Base-by-base conservation (phyloP, 2,888 invertebrate species). In the Heliconius charithonia region DNA sequence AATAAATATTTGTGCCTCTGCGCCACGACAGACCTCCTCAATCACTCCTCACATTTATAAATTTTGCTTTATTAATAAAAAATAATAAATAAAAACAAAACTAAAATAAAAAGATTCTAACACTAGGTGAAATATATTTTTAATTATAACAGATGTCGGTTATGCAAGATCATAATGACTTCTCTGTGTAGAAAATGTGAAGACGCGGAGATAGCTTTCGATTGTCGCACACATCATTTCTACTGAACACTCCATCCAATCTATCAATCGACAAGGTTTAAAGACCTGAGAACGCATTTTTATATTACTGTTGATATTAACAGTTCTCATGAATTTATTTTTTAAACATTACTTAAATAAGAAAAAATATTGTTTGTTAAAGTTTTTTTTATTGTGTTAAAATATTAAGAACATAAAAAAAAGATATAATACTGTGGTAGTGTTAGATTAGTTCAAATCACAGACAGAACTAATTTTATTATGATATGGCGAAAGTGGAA, bases 151-250 rank as follows among this genome's bases (percentile, higher is more conserved):
- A 65, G 73, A n/a, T 69, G 37, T 25, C 51, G n/a, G 69, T 79
- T 79, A 73, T 74, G 73, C 72, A 78, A 80, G 59, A 7, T 22
- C 56, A 45, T 80, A 80, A 80, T 75, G 45, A 72, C 72, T 56
- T 67, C 51, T 72, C 27, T 32, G 37, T 73, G 56, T 63, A 78
- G 80, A 79, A 80, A 79, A 74, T 76, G 75, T 79, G 67, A 66
- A 59, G 75, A 72, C 56, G 75, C 41, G 63, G n/a, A 51, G 63
- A 69, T 69, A 73, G 76, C 80, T 80, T 80, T 80, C 79, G 73
- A 79, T 78, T 78, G 70, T 77, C 63, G 70, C 25, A 59, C 59
- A 66, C 62, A 78, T 76, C 29, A 70, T 66, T 59, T 72, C 66
- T 63, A 77, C 27, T 56, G 65, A 72, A 71, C 51, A n/a, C 29